phyloP scores from a whole-genome alignment of 2,797 vertebrate species.

The Austrolebias charrua region DNA sequence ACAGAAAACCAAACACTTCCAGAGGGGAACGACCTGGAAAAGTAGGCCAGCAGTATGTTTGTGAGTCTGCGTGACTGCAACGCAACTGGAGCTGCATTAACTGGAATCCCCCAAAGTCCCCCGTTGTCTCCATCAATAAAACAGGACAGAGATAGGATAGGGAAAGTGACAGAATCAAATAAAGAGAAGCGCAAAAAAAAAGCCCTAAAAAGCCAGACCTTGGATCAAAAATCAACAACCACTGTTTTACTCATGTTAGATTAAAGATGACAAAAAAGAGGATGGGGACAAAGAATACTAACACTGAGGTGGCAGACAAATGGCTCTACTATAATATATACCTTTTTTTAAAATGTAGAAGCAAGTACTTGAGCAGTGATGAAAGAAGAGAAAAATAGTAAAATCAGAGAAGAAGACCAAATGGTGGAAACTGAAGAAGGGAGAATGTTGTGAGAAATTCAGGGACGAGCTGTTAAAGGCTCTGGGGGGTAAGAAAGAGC shows the following conservation, averaged over 20 bases:
- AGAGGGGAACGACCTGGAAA: constrained; percentile 63
- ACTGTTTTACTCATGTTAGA: constrained; percentile 19
- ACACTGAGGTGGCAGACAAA: too few species aligned
- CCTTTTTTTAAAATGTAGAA: too few species aligned
- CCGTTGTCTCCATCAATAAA: constrained; percentile 78
- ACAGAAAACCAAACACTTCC: constrained; percentile 51
- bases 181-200: not conserved
- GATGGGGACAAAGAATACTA: not conserved
- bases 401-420: too few species aligned
- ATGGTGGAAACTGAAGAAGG: too few species aligned
- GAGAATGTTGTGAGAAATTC: too few species aligned
- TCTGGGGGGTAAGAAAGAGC: too few species aligned
- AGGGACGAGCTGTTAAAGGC: too few species aligned
- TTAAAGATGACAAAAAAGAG: constrained; percentile 4
- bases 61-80: constrained; percentile 27
- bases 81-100: constrained; percentile 81
- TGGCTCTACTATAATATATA: too few species aligned
- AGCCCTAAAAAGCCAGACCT: not conserved
- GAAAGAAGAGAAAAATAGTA: too few species aligned
- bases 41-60: constrained; percentile 60
- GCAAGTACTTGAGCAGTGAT: too few species aligned
- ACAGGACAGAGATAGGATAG: constrained; percentile 54
- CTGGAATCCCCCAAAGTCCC: constrained; percentile 66
- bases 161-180: constrained; percentile 31
- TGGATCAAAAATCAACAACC: constrained; percentile 13